Conservation (phyloP, 2,888 invertebrate species). For the Melieria picta region DNA sequence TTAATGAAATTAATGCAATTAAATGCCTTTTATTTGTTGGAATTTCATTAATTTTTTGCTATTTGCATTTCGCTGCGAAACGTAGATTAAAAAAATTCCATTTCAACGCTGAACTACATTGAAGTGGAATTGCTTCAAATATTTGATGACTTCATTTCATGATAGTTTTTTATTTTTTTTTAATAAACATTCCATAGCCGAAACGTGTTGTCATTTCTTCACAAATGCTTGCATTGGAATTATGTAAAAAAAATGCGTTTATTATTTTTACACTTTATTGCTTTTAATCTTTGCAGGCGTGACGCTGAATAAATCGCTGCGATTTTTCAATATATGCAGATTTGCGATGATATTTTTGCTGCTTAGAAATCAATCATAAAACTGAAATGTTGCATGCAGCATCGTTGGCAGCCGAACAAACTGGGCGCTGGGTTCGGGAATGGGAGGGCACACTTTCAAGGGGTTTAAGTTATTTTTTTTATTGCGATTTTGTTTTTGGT, state of each 20-base stretch:
- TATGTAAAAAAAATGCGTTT: not conserved
- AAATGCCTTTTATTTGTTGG: too few relatives aligned
- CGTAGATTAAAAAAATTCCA: too few relatives aligned
- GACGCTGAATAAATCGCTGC: conserved; percentile 35
- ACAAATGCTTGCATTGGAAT: too few relatives aligned
- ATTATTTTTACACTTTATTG: conserved; percentile 1
- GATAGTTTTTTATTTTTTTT: too few relatives aligned
- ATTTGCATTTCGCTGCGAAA: too few relatives aligned
- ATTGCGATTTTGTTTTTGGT: not conserved
- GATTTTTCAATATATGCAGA: conserved; percentile 38
- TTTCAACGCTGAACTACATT: too few relatives aligned
- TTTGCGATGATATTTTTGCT: conserved; percentile 41
- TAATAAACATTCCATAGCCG: too few relatives aligned
- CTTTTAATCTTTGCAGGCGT: conserved; percentile 35
- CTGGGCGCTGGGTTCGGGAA: not conserved
- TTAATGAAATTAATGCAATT: too few relatives aligned
- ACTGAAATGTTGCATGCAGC: conserved; percentile 12
- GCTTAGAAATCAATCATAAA: conserved; percentile 46
- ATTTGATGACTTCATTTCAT: too few relatives aligned
- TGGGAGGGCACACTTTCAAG: not conserved
- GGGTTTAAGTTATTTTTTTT: not conserved
- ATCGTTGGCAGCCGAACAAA: conserved; percentile 20
- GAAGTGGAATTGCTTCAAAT: too few relatives aligned
- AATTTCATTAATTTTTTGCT: too few relatives aligned
- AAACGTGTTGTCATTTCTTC: too few relatives aligned